Evolutionary conservation across 2,113 vertebrate genomes (phyloP).

Genomic region (Ifrita kowaldi): DNA sequence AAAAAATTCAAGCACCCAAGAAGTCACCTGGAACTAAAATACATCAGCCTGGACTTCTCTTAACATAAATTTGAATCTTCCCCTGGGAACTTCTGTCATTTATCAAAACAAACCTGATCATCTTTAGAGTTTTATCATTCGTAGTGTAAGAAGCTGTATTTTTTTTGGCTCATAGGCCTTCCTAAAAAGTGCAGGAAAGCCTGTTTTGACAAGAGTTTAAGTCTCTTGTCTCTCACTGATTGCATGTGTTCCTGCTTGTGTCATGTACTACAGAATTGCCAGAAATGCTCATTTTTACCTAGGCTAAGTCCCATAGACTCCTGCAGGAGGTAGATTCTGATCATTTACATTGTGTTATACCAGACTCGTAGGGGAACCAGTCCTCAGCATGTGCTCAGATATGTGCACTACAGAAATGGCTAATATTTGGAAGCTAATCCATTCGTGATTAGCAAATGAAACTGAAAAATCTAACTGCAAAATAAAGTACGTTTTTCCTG

Average conservation of each 20-base stretch:
- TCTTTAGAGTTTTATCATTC: not conserved
- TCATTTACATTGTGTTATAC: not conserved
- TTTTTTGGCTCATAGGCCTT: not conserved
- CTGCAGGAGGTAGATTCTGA: not conserved
- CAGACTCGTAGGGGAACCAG: not conserved
- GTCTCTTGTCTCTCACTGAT: not conserved
- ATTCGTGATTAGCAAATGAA: not conserved
- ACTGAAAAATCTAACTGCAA: not conserved
- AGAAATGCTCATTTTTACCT: not conserved
- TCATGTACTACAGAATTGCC: not conserved
- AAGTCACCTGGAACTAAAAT: not conserved
- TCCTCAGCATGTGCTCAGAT: not conserved
- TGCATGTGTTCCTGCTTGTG: not conserved
- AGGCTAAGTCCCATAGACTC: not conserved
- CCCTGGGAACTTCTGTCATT: not conserved
- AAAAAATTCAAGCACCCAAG: not conserved
- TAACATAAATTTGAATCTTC: not conserved
- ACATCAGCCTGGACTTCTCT: not conserved
- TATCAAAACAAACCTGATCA: not conserved
- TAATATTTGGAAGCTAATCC: not conserved
- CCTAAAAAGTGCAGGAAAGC: not conserved
- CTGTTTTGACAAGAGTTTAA: not conserved
- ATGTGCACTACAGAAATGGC: not conserved
- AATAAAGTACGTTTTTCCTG: not conserved
- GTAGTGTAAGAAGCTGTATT: not conserved